A percentile compares a stretch with the other conserved stretches of the same genome.
Evolutionary conservation across 2,113 vertebrate species (phyloP).

Genomic region (Gopherus flavomarginatus): DNA sequence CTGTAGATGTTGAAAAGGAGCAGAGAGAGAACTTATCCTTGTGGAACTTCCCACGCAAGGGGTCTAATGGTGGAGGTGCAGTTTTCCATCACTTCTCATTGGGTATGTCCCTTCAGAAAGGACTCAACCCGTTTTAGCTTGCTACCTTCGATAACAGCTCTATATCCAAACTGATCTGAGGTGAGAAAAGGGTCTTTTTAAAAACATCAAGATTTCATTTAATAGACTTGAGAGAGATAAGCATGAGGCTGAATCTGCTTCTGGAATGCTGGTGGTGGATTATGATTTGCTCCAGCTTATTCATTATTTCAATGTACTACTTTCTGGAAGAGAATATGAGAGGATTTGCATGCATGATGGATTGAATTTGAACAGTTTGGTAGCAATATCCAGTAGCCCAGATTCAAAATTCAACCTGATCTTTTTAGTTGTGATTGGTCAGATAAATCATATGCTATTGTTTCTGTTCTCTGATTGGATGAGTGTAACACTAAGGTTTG

Average conservation of each 20-base stretch:
- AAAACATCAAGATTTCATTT: background rate
- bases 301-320: background rate
- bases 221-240: constrained; percentile 16
- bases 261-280: background rate
- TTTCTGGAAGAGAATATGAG: background rate
- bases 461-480: background rate
- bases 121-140: background rate
- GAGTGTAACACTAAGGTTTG: background rate
- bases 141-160: background rate
- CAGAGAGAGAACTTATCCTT: background rate
- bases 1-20: background rate
- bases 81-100: background rate
- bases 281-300: background rate
- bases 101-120: background rate
- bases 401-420: background rate
- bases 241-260: background rate
- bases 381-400: background rate
- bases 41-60: background rate
- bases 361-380: background rate
- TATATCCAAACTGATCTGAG: constrained; percentile 32
- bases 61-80: background rate
- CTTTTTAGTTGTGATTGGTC: background rate
- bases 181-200: constrained; percentile 40
- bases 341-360: constrained; percentile 2
- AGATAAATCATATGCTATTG: background rate